A percentile compares a stretch with the other conserved stretches of the same genome.
phyloP scores from a whole-genome alignment of 35 echinoderm and acorn worm species.

The Patiria miniata region DNA sequence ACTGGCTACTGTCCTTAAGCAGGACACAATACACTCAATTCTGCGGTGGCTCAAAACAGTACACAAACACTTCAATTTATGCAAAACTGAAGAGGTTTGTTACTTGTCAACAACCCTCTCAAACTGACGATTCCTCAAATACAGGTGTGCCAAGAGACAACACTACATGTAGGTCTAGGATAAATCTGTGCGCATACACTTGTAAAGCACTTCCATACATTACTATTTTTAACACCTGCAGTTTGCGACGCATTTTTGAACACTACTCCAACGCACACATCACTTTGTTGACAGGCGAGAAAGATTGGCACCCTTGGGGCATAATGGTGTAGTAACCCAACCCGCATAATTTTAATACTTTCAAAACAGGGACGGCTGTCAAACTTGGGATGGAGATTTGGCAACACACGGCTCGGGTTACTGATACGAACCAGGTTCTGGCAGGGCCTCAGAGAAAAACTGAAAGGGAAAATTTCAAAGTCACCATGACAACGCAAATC shows the following conservation, averaged over 20 bases:
- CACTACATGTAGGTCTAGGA: too few relatives aligned
- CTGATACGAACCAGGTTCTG: background rate
- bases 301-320: background rate
- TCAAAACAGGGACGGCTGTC: constrained; percentile 11
- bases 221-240: background rate
- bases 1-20: too few relatives aligned
- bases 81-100: background rate
- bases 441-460: too few relatives aligned
- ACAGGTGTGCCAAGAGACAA: too few relatives aligned
- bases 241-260: background rate
- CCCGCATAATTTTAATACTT: constrained; percentile 22
- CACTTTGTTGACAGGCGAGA: background rate
- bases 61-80: too few relatives aligned
- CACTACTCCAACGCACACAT: background rate
- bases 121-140: too few relatives aligned
- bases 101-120: background rate
- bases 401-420: background rate
- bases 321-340: background rate
- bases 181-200: too few relatives aligned
- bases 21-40: too few relatives aligned
- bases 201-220: too few relatives aligned
- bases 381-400: background rate
- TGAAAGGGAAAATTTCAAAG: too few relatives aligned
- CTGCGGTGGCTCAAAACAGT: too few relatives aligned
- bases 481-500: too few relatives aligned